Conservation (phyloP, 2,888 invertebrate genomes). For the Papilio protenor region DNA sequence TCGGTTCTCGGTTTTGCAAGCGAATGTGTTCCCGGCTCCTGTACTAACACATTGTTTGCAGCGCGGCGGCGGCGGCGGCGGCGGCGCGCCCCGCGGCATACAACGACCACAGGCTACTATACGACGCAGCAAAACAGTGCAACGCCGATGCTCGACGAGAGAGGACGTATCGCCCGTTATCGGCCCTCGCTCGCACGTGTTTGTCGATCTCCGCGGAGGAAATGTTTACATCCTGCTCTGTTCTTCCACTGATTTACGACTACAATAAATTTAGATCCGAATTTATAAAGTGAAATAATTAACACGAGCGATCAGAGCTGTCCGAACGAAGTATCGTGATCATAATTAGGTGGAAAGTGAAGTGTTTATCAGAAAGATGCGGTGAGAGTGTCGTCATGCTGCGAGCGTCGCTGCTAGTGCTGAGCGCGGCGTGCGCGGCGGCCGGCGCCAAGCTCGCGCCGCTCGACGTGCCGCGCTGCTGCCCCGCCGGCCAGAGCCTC, state of each 20-base stretch:
- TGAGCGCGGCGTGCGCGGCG: conserved; percentile 50
- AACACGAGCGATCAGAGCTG: conserved; percentile 14
- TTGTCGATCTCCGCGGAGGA: conserved; percentile 47
- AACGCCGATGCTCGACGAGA: conserved; percentile 53
- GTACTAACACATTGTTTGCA: background rate
- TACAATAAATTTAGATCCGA: conserved; percentile 18
- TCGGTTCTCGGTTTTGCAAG: background rate
- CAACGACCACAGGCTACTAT: conserved; percentile 44
- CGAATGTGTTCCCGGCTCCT: background rate
- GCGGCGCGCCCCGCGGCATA: conserved; percentile 81
- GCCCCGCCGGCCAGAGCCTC: conserved; percentile 52
- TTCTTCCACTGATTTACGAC: conserved; percentile 39
- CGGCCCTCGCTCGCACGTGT: conserved; percentile 61
- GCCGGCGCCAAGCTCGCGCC: conserved; percentile 60
- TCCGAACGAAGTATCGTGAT: conserved; percentile 26
- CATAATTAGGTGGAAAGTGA: conserved; percentile 42
- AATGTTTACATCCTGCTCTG: conserved; percentile 49
- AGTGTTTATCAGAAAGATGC: conserved; percentile 49
- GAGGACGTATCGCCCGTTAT: conserved; percentile 54
- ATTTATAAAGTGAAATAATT: conserved; percentile 31
- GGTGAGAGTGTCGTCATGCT: conserved; percentile 57
- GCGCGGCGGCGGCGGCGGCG: conserved; percentile 62
- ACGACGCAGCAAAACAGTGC: conserved; percentile 44
- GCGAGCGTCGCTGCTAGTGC: conserved; percentile 47
- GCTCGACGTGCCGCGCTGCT: conserved; percentile 65